Evolutionary conservation across 2,888 invertebrate species (phyloP).

Genomic region (Galerucella calmariensis): DNA sequence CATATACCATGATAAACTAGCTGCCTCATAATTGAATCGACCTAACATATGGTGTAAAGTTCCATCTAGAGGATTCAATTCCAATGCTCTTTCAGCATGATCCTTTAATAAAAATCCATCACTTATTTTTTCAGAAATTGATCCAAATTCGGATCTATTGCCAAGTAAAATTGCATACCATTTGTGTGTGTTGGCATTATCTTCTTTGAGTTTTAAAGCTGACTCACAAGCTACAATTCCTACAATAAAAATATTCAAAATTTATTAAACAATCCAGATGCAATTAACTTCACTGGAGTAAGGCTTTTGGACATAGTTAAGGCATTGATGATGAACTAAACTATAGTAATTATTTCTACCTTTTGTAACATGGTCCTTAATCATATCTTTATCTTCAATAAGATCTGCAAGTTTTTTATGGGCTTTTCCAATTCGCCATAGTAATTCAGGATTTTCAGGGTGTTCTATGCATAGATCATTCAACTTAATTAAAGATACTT

Average conservation of each 20-base stretch:
- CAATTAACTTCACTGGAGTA: not conserved
- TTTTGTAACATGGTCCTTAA: slow-evolving; percentile 54
- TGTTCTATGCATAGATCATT: slow-evolving; percentile 55
- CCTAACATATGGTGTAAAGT: slow-evolving; percentile 76
- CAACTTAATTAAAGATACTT: slow-evolving; percentile 52
- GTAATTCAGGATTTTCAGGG: slow-evolving; percentile 57
- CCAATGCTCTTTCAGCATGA: slow-evolving; percentile 74
- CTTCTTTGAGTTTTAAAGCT: slow-evolving; percentile 67
- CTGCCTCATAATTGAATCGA: slow-evolving; percentile 75
- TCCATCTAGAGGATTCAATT: slow-evolving; percentile 71
- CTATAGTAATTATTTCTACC: slow-evolving; percentile 45
- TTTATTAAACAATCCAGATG: not conserved
- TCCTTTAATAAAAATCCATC: slow-evolving; percentile 75
- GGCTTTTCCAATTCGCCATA: slow-evolving; percentile 61
- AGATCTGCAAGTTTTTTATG: slow-evolving; percentile 55
- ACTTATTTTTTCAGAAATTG: slow-evolving; percentile 73
- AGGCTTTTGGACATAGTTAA: no score
- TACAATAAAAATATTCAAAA: slow-evolving; percentile 48
- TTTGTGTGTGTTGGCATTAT: slow-evolving; percentile 73
- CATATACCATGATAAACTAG: slow-evolving; percentile 59
- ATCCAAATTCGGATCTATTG: slow-evolving; percentile 70
- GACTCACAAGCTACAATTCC: slow-evolving; percentile 70
- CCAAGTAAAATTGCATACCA: slow-evolving; percentile 77
- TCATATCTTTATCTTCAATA: slow-evolving; percentile 47
- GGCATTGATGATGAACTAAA: no score